Base-by-base conservation (phyloP, 2,888 invertebrate species). In the Athrips mouffetella region DNA sequence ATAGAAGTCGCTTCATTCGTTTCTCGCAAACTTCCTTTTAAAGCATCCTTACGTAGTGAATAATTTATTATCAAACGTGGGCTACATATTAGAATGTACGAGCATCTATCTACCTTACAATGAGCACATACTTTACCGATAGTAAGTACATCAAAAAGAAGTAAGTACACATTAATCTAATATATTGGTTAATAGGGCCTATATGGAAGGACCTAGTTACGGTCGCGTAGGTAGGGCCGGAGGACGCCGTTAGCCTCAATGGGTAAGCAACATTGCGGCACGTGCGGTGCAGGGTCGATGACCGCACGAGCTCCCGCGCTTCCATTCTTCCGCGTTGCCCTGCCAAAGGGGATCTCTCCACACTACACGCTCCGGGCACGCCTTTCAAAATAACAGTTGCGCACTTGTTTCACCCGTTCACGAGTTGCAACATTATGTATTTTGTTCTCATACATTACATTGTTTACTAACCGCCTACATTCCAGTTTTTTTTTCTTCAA, bases 251-350 rank as follows among this genome's bases (percentile, higher is more conserved):
- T 52, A 45, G 49, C 45, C 49, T 49, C 49, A 40, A 49, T 49
- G 33, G 31, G 41, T 29, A 42, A 39, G 41, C 25, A 18, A 27
- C 56, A 27, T 39, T 29, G 47, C 47, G 41, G 51, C 57, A 57
- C 54, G 57, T 53, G 57, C 45, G 37, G 44, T 53, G 54, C 52
- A 51, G 47, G 47, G 47, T 53, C 48, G 48, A 52, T 46, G 27
- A 42, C 51, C 54, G 49, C 33, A 35, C 35, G 16, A 20, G 16
- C 31, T 33, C 10, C 46, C 8, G 33, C 21, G 18, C 48, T 31
- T 39, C 45, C 37, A 47, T 51, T 50, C 47, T 50, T 51, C 47
- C 47, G 48, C 18, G 25, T 40, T 37, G 44, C 47, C 25, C 7
- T 35, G 45, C 45, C 45, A 45, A 33, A 29, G 25, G 44, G 31